Percentiles rank a stretch among this genome's conserved stretches.
Conservation (phyloP, 2,797 vertebrate species). For the Typhlichthys subterraneus region DNA sequence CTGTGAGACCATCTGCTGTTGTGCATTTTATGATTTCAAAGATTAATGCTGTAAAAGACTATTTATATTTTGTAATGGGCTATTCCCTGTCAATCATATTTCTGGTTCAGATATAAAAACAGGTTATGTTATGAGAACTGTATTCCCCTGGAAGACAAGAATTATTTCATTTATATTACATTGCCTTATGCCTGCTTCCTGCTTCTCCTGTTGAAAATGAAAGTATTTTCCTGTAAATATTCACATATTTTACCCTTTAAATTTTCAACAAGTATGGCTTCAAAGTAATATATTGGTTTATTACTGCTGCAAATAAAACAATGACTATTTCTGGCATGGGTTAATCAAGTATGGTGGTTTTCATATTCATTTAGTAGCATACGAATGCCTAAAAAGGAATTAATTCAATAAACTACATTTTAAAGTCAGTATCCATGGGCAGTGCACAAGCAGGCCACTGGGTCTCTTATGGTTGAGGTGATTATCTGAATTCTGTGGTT, state of each 20-base stretch:
- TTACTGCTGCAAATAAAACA: slow-evolving; percentile 62
- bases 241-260: slow-evolving; percentile 38
- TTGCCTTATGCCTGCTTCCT: slow-evolving; percentile 48
- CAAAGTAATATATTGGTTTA: slow-evolving; percentile 58
- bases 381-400: no score
- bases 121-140: slow-evolving; percentile 14
- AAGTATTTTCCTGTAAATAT: slow-evolving; percentile 40
- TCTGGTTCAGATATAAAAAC: slow-evolving; percentile 34
- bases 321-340: slow-evolving; percentile 42
- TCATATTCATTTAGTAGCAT: no score
- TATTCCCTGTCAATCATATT: slow-evolving; percentile 12
- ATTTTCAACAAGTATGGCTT: slow-evolving; percentile 29
- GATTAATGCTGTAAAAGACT: background rate
- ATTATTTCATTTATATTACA: slow-evolving; percentile 42
- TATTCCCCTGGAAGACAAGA: slow-evolving; percentile 16
- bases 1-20: slow-evolving; percentile 48
- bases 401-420: no score
- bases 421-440: slow-evolving; percentile 15
- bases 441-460: slow-evolving; percentile 48
- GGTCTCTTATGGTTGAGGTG: slow-evolving; percentile 23
- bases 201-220: slow-evolving; percentile 22
- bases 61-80: slow-evolving; percentile 1
- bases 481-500: slow-evolving; percentile 40
- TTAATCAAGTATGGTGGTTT: background rate
- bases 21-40: slow-evolving; percentile 29